phyloP scores from a whole-genome alignment of 2,888 invertebrate genomes.

The Athalia rosae region DNA sequence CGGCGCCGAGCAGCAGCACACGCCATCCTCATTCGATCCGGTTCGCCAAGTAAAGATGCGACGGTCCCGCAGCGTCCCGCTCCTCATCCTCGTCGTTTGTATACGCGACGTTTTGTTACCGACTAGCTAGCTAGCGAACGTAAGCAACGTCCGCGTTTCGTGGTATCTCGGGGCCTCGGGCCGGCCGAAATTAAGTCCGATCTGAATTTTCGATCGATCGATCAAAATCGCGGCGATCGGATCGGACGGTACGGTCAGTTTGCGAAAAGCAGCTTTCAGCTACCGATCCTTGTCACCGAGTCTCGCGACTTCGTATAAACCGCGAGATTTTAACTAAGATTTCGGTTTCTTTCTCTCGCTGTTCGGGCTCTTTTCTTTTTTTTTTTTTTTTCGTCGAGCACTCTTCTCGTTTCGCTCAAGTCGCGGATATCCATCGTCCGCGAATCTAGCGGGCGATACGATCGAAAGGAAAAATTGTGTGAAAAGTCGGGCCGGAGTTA shows the following conservation, averaged over 20 bases:
- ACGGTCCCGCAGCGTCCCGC: no score
- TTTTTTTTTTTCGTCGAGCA: no score
- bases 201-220: slow-evolving; percentile 34
- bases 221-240: slow-evolving; percentile 20
- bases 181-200: slow-evolving; percentile 4
- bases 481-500: no score
- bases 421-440: no score
- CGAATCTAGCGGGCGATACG: no score
- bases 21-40: slow-evolving; percentile 42
- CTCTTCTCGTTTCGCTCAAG: no score
- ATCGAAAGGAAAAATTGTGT: no score
- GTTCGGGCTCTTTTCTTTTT: no score
- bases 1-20: slow-evolving; percentile 26
- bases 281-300: background rate
- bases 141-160: background rate
- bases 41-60: slow-evolving; percentile 26
- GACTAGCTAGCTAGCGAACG: no score
- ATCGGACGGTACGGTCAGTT: background rate
- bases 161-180: slow-evolving; percentile 5
- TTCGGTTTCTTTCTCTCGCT: background rate
- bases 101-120: background rate
- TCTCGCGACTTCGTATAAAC: slow-evolving; percentile 18
- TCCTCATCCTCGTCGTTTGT: background rate
- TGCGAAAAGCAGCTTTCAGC: slow-evolving; percentile 16
- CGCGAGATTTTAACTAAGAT: slow-evolving; percentile 12